A percentile compares a stretch with the other conserved stretches of the same genome.
phyloP scores from a whole-genome alignment of 2,797 vertebrate genomes.

The Enoplosus armatus region DNA sequence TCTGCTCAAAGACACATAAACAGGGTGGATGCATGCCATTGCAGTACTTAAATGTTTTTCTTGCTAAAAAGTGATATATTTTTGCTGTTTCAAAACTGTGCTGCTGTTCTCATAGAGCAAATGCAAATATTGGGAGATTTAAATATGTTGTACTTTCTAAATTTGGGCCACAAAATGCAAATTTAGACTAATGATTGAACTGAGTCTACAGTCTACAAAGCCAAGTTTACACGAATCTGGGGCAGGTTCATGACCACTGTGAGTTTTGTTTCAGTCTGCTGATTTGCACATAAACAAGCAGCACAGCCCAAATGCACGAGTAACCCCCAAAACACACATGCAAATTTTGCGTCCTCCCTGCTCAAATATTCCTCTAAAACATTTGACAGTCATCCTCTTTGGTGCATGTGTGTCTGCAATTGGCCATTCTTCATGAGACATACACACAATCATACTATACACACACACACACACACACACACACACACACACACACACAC shows the following conservation, averaged over 20 bases:
- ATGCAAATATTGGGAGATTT: background rate
- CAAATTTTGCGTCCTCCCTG: constrained; percentile 8
- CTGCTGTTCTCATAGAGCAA: background rate
- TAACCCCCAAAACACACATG: constrained; percentile 8
- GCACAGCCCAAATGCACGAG: background rate
- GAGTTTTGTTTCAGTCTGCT: constrained; percentile 18
- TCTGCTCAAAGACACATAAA: background rate
- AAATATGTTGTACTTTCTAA: background rate
- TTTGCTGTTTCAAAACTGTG: background rate
- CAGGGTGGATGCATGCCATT: background rate
- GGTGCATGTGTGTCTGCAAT: constrained; percentile 17
- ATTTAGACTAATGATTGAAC: background rate
- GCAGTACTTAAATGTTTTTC: background rate
- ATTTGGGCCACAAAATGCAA: background rate
- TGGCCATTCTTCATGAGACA: constrained; percentile 23
- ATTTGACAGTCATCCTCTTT: background rate
- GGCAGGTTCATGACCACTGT: background rate
- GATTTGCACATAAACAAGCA: constrained; percentile 19
- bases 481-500: no score
- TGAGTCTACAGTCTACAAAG: background rate
- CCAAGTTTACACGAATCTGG: constrained; percentile 10
- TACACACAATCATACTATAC: constrained; percentile 3
- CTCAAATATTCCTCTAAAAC: background rate
- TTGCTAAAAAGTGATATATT: background rate
- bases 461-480: no score